These are phyloP conservation scores for Callionymus lyra DNA, from an alignment of 2,113 vertebrate species.

Conservation along the genomic window DNA sequence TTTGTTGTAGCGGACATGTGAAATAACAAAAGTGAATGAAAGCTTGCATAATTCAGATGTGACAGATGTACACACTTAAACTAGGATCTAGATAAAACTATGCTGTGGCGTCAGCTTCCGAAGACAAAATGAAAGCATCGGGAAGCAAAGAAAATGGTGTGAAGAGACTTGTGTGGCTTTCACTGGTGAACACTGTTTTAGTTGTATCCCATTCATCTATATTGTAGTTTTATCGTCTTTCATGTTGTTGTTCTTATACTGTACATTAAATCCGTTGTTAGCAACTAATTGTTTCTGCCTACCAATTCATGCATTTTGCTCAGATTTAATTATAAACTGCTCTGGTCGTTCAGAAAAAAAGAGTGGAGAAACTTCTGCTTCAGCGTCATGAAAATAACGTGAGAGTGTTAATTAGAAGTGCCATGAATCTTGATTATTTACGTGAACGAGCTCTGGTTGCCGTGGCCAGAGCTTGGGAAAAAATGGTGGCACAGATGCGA, in stretches of 20 bases:
- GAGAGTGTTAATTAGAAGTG: slow-evolving; percentile 10
- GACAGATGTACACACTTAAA: no score
- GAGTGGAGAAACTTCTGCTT: slow-evolving; percentile 35
- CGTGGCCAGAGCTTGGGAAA: slow-evolving; percentile 31
- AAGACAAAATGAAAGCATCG: no score
- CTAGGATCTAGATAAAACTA: no score
- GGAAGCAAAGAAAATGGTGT: no score
- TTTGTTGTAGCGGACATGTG: no score
- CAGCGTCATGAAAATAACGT: no score
- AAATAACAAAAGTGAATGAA: no score
- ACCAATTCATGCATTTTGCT: slow-evolving; percentile 54
- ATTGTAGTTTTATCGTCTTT: slow-evolving; percentile 34
- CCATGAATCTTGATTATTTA: slow-evolving; percentile 13
- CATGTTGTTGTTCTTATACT: slow-evolving; percentile 56
- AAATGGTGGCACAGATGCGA: slow-evolving; percentile 25
- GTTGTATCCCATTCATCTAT: slow-evolving; percentile 13
- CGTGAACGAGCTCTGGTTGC: slow-evolving; percentile 42
- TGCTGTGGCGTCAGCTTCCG: no score
- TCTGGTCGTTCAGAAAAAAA: slow-evolving; percentile 51
- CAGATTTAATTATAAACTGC: slow-evolving; percentile 68
- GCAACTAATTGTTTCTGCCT: slow-evolving; percentile 65
- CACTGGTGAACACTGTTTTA: no score
- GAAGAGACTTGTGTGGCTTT: no score
- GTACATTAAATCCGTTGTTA: slow-evolving; percentile 55
- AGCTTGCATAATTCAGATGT: no score